A percentile compares a stretch with the other conserved stretches of the same genome.
These are phyloP conservation scores for Megalops atlanticus DNA, from an alignment of 2,113 vertebrate genomes.

Conservation along the genomic window DNA sequence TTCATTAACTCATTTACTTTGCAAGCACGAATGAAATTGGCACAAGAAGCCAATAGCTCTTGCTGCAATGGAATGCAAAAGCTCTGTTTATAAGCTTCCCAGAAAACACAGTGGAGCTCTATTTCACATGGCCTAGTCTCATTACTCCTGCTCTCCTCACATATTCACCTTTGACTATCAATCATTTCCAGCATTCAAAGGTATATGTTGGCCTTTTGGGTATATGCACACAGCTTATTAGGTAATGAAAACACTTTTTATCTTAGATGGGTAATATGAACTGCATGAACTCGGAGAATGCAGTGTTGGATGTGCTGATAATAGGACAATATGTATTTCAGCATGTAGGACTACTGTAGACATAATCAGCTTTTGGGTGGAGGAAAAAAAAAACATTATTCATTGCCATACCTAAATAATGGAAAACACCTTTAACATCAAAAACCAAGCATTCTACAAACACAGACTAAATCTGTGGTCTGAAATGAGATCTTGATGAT, in stretches of 20 bases:
- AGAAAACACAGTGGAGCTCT: too few relatives aligned
- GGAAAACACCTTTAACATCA: neutral
- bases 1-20: conserved; percentile 51
- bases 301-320: too few relatives aligned
- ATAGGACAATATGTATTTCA: neutral
- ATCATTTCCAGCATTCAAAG: too few relatives aligned
- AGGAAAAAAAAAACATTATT: neutral
- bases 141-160: too few relatives aligned
- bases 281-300: neutral
- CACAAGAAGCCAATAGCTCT: neutral
- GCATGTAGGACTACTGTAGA: neutral
- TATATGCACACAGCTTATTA: neutral
- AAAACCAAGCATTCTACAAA: neutral
- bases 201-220: too few relatives aligned
- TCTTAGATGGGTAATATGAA: neutral
- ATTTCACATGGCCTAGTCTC: too few relatives aligned
- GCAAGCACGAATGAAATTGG: conserved; percentile 52
- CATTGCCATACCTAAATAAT: neutral
- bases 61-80: neutral
- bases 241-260: neutral
- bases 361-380: neutral
- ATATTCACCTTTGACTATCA: too few relatives aligned
- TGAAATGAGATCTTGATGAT: neutral
- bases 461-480: too few relatives aligned
- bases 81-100: neutral